Conservation (phyloP, 2,113 vertebrate genomes). For the Melospiza melodia region DNA sequence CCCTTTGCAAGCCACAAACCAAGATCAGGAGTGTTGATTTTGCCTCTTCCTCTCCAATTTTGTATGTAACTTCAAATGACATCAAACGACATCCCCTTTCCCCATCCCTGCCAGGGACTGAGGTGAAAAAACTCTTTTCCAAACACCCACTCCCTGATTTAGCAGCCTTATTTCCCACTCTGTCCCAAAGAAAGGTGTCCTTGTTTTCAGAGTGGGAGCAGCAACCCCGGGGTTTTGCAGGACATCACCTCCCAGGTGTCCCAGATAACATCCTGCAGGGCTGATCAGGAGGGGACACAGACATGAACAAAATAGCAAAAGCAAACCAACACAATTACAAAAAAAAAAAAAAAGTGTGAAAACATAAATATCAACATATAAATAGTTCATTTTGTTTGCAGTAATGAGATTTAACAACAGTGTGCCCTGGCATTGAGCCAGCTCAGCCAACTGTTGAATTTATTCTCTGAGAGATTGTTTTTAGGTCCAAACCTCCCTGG, state of each 20-base stretch:
- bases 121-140: not conserved
- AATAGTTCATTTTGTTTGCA: not conserved
- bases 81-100: not conserved
- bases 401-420: not conserved
- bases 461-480: not conserved
- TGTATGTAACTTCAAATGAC: not conserved
- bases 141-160: not conserved
- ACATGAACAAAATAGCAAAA: not conserved
- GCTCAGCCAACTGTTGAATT: not conserved
- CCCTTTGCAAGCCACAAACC: not conserved
- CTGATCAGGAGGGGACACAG: not conserved
- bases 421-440: not conserved
- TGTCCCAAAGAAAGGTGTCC: not conserved
- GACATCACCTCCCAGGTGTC: not conserved
- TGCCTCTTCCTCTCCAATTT: not conserved
- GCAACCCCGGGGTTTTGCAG: not conserved
- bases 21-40: not conserved
- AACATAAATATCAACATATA: constrained; percentile 10
- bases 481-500: not conserved
- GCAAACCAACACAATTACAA: not conserved
- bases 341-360: not conserved
- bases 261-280: not conserved
- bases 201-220: not conserved
- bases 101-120: not conserved
- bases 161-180: not conserved